Percentiles rank a stretch among this genome's conserved stretches.
These are phyloP conservation scores for Eulemur rubriventer DNA, from an alignment of 2,797 vertebrate species.

Conservation along the genomic window DNA sequence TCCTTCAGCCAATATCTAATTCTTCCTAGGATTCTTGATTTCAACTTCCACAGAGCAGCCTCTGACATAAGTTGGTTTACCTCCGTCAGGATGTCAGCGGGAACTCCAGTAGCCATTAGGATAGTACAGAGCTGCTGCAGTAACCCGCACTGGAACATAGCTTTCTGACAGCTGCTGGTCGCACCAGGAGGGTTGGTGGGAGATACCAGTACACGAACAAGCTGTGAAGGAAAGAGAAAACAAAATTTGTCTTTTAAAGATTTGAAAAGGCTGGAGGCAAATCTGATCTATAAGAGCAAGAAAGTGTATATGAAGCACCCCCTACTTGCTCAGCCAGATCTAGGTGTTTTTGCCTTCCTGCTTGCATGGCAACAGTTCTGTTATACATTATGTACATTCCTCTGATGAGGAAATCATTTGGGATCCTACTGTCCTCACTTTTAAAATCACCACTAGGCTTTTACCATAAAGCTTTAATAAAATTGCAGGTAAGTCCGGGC, in stretches of 20 bases:
- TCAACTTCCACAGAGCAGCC: not conserved
- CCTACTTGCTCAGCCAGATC: not conserved
- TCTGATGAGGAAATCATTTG: not conserved
- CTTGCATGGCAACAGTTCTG: not conserved
- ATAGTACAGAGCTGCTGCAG: constrained; percentile 97
- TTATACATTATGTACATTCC: not conserved
- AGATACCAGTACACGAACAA: constrained; percentile 96
- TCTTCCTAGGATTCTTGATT: not conserved
- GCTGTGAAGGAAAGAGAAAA: constrained; percentile 81
- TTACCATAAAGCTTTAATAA: constrained; percentile 4
- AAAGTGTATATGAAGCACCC: not conserved
- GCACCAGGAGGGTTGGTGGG: constrained; percentile 97
- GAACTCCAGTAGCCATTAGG: constrained; percentile 98
- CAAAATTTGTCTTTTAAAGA: constrained; percentile 8
- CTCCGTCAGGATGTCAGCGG: constrained; percentile 98
- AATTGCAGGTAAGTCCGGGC: too few species aligned
- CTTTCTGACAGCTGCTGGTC: constrained; percentile 96
- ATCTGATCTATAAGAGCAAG: not conserved
- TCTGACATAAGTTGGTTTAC: constrained; percentile 79
- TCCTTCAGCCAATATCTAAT: not conserved
- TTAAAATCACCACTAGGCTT: not conserved
- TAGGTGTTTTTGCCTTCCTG: not conserved
- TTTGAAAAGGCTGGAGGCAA: not conserved
- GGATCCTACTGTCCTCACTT: not conserved
- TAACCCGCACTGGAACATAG: constrained; percentile 97